Evolutionary conservation across 2,888 invertebrate species (phyloP).

Genomic region (Aelia acuminata): DNA sequence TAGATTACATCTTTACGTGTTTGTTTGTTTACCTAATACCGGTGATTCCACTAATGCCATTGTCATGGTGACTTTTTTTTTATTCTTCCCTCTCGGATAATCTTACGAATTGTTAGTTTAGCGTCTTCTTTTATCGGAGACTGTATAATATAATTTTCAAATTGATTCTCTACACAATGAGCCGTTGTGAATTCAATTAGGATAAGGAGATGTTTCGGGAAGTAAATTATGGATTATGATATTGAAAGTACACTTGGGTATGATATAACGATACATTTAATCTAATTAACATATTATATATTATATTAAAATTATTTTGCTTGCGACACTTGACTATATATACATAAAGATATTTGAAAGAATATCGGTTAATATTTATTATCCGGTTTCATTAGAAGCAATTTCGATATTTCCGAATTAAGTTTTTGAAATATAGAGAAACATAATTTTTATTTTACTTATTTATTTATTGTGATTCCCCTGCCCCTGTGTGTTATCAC

Average conservation of each 20-base stretch:
- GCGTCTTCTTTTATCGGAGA: not conserved
- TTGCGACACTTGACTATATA: no score
- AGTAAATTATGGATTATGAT: not conserved
- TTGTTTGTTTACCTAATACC: constrained; percentile 11
- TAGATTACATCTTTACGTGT: not conserved
- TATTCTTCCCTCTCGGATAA: not conserved
- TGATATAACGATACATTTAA: not conserved
- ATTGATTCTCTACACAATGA: not conserved
- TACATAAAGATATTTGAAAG: no score
- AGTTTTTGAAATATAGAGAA: no score
- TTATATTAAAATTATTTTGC: not conserved
- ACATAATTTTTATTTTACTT: no score
- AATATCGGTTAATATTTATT: no score
- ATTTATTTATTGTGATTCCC: no score
- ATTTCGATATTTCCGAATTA: no score
- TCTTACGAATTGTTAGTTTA: not conserved
- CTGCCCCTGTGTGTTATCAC: no score
- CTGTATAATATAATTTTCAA: not conserved
- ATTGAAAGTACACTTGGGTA: not conserved
- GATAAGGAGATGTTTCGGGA: not conserved
- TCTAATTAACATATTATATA: not conserved
- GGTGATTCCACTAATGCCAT: not conserved
- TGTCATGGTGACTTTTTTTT: not conserved
- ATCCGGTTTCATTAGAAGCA: no score
- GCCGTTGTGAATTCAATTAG: not conserved